These are phyloP conservation scores for Syngnathoides biaculeatus DNA, from an alignment of 2,113 vertebrate species.

Conservation along the genomic window DNA sequence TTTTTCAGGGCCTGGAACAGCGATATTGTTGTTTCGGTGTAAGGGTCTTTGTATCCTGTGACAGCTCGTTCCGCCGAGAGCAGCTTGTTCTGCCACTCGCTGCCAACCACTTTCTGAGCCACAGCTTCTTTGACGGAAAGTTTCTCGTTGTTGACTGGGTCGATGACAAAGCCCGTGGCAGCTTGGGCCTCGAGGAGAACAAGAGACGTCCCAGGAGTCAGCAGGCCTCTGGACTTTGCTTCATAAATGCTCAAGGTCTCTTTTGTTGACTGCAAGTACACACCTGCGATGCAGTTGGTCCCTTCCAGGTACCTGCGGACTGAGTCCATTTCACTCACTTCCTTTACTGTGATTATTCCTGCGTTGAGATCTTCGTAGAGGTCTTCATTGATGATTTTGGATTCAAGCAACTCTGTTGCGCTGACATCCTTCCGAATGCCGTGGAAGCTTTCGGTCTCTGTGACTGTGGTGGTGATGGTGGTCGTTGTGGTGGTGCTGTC, in stretches of 20 bases:
- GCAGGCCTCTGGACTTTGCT: slow-evolving; percentile 69
- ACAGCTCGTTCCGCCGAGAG: slow-evolving; percentile 54
- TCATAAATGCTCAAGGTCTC: slow-evolving; percentile 75
- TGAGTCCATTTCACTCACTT: slow-evolving; percentile 63
- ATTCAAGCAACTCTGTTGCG: slow-evolving; percentile 67
- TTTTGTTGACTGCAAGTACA: slow-evolving; percentile 72
- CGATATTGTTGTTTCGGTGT: slow-evolving; percentile 46
- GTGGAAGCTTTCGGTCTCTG: slow-evolving; percentile 52
- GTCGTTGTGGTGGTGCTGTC: slow-evolving; percentile 70
- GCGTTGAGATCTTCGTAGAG: slow-evolving; percentile 60
- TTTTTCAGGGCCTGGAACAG: slow-evolving; percentile 57
- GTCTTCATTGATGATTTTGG: slow-evolving; percentile 66
- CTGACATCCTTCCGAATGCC: slow-evolving; percentile 76
- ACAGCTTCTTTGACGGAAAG: slow-evolving; percentile 77
- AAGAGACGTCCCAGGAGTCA: slow-evolving; percentile 78
- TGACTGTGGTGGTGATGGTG: slow-evolving; percentile 52
- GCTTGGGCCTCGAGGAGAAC: slow-evolving; percentile 84
- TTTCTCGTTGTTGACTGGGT: slow-evolving; percentile 75
- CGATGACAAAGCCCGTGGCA: slow-evolving; percentile 80
- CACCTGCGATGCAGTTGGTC: slow-evolving; percentile 73
- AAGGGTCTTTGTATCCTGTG: slow-evolving; percentile 52
- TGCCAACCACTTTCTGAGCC: slow-evolving; percentile 45
- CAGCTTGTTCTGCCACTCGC: slow-evolving; percentile 47
- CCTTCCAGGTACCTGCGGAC: slow-evolving; percentile 73
- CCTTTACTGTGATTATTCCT: slow-evolving; percentile 64